These are phyloP conservation scores for Galemys pyrenaicus DNA, from an alignment of 2,113 vertebrate species.

Conservation along the genomic window DNA sequence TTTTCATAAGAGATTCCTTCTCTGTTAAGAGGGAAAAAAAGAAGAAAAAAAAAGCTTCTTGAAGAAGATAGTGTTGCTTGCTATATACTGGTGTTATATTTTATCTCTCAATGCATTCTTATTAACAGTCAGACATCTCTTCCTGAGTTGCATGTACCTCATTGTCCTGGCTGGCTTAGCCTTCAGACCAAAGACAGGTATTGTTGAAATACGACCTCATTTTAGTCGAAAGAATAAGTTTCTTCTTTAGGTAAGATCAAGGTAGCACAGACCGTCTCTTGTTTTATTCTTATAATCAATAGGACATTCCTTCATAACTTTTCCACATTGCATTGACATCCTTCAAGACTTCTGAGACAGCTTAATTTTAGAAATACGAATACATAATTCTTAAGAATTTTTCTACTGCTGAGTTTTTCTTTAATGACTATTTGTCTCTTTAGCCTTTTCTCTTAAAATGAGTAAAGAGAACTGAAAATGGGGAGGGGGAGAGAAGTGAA, in stretches of 20 bases:
- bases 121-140: slow-evolving; percentile 57
- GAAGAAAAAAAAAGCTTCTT: neutral
- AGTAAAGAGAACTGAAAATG: slow-evolving; percentile 63
- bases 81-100: slow-evolving; percentile 60
- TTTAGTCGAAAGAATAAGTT: slow-evolving; percentile 63
- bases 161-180: slow-evolving; percentile 74
- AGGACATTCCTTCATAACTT: slow-evolving; percentile 65
- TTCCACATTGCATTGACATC: slow-evolving; percentile 38
- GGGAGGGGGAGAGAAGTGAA: slow-evolving; percentile 23
- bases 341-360: slow-evolving; percentile 52
- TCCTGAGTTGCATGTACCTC: slow-evolving; percentile 54
- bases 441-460: slow-evolving; percentile 59
- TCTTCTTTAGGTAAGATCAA: slow-evolving; percentile 67
- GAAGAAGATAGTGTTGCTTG: slow-evolving; percentile 48
- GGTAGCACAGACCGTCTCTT: slow-evolving; percentile 49
- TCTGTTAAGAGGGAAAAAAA: slow-evolving; percentile 39
- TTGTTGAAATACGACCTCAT: slow-evolving; percentile 67
- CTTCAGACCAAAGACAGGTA: slow-evolving; percentile 74
- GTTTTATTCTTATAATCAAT: slow-evolving; percentile 74
- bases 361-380: slow-evolving; percentile 66
- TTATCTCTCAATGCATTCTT: slow-evolving; percentile 77
- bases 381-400: slow-evolving; percentile 75
- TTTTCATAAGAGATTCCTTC: slow-evolving; percentile 45
- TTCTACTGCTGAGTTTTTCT: slow-evolving; percentile 65
- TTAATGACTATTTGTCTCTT: slow-evolving; percentile 60